phyloP scores from a whole-genome alignment of 2,888 invertebrate genomes.

The Dicyrtoma fusca region DNA sequence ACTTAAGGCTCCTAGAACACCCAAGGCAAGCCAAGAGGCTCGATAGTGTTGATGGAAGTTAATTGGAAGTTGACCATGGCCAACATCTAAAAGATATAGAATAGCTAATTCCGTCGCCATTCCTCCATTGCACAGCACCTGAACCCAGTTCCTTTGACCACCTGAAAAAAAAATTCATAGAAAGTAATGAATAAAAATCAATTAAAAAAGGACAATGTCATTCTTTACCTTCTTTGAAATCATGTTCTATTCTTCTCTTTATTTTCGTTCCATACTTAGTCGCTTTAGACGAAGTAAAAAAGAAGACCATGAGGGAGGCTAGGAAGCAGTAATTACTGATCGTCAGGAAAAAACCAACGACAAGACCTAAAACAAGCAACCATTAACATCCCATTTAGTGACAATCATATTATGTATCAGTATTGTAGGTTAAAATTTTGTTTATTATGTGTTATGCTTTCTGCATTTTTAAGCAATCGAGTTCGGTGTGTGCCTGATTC shows the following conservation, averaged over 20 bases:
- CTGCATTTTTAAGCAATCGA: too few species aligned
- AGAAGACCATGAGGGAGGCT: slow-evolving; percentile 74
- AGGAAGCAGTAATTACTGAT: slow-evolving; percentile 78
- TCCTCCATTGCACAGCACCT: slow-evolving; percentile 88
- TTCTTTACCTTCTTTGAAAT: slow-evolving; percentile 75
- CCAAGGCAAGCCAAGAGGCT: slow-evolving; percentile 80
- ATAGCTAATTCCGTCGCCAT: slow-evolving; percentile 79
- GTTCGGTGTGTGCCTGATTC: too few species aligned
- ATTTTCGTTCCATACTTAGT: slow-evolving; percentile 73
- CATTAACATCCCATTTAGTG: too few species aligned
- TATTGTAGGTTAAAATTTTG: too few species aligned
- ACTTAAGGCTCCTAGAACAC: slow-evolving; percentile 75
- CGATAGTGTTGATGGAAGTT: slow-evolving; percentile 76
- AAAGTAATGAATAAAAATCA: not conserved
- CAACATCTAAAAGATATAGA: slow-evolving; percentile 77
- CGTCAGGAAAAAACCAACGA: slow-evolving; percentile 76
- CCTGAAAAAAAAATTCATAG: slow-evolving; percentile 61
- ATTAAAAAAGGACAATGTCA: not conserved
- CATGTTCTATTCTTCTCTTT: slow-evolving; percentile 73
- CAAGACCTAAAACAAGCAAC: slow-evolving; percentile 67
- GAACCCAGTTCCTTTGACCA: slow-evolving; percentile 85
- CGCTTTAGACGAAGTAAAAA: slow-evolving; percentile 76
- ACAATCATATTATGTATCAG: too few species aligned
- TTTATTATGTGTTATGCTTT: too few species aligned
- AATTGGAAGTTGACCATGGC: slow-evolving; percentile 75